Base-by-base conservation (phyloP, 2,113 vertebrate genomes). In the Pseudorhombus dupliciocellatus region DNA sequence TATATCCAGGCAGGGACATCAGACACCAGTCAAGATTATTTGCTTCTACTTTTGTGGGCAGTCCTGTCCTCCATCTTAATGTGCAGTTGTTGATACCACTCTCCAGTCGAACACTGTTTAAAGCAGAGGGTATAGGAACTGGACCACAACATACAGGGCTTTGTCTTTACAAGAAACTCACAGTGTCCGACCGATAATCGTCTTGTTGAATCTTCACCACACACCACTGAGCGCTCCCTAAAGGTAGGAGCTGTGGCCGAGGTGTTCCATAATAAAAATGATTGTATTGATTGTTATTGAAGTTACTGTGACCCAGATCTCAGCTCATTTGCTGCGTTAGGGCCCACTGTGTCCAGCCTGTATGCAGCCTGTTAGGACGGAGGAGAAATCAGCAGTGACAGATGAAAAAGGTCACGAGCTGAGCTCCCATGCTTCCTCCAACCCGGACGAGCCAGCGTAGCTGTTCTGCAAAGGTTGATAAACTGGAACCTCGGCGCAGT, bases 401-500 rank as follows among this genome's bases (percentile, higher is more conserved):
- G 65, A 61, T 16, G 24, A 68, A 70, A 84, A 80, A 80, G 76
- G 70, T 75, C 70, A 62, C 0, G 51, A 75, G 63, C 34, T 1
- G 2, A 60, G 72, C 68, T 75, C 44, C 42, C 64, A 50, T 56
- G 66, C 48, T 48, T 62, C 22, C 40, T 70, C 8, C 51, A 66
- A 66, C 62, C 18, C n/a, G 10, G 58, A 53, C 64, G 20, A 57
- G 28, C 40, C 53, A n/a, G 31, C 10, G 5, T 3, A 25, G 60
- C 51, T 48, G 56, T 69, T 51, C 74, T 68, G 48, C 37, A 51
- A 70, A 75, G 66, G 64, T 79, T 72, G 75, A 74, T 66, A 21
- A 72, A 68, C 51, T 73, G 44, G 25, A 21, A 54, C 70, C 66
- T 22, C 3, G 46, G 22, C 55, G 77, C 62, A 4, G n/a, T 67